Conservation (phyloP, 2,113 vertebrate species). For the Azemiops feae region DNA sequence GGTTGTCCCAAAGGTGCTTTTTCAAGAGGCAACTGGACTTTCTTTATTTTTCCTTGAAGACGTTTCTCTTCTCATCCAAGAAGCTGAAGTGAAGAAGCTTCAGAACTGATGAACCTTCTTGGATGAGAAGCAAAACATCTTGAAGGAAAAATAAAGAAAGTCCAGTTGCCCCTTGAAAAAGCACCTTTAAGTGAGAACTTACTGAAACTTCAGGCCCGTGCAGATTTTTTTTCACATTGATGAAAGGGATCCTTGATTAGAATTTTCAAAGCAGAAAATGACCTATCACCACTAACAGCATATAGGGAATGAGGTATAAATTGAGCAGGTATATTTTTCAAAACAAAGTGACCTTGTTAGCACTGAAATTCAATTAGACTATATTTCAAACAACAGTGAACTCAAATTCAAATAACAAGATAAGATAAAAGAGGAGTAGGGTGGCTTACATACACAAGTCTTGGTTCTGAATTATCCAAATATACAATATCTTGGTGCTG, state of each 20-base stretch:
- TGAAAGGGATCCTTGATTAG: neutral
- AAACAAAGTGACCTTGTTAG: neutral
- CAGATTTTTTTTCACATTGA: neutral
- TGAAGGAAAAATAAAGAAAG: neutral
- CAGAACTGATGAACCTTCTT: neutral
- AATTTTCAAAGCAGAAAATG: neutral
- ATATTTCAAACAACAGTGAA: conserved; percentile 1
- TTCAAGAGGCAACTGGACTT: neutral
- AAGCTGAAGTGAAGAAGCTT: neutral
- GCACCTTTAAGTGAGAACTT: neutral
- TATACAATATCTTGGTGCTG: neutral
- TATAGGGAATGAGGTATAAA: neutral
- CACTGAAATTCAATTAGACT: neutral
- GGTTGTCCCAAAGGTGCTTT: neutral
- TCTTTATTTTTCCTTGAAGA: neutral
- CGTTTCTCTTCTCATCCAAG: neutral
- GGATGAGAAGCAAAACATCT: neutral
- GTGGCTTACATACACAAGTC: neutral
- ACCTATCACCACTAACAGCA: neutral
- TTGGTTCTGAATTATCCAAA: conserved; percentile 4
- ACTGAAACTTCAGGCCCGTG: neutral
- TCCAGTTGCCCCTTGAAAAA: neutral
- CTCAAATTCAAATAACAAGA: neutral
- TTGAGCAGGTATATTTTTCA: neutral
- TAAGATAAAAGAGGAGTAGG: neutral